Evolutionary conservation across 2,113 vertebrate genomes (phyloP), one percentile per base, ranked within the genome.

Genomic region (Ciconia maguari): DNA sequence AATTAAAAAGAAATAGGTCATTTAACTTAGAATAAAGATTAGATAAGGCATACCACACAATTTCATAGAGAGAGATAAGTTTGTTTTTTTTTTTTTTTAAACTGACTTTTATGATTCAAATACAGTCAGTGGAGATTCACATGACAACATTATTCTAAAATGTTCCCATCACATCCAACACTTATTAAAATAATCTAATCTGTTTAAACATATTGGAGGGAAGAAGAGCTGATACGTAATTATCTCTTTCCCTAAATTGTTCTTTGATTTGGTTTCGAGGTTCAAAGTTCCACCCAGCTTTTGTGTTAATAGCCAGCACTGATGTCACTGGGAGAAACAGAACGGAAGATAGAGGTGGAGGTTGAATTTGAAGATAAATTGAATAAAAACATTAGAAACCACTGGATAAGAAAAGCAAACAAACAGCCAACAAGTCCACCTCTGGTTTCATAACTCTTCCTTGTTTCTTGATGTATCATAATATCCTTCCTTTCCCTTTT

Each of bases 151-250:
- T 76, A 48, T 90, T 89, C 87, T 83, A 70, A 87, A 89, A 74
- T 48, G 57, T 61, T 81, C 65, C 64, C 48, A 91, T 60, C 34
- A 36, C 15, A 66, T 81, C 30, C 64, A 94, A 82, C 30, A 32
- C 51, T 95, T 91, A 93, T 79, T 94, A 92, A 95, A 96, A 93
- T 92, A 96, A 91, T 86, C 90, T 97, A 97, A 96, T 97, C 96
- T 95, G 36, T 87, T 94, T 68, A 94, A 96, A 91, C 90, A 95
- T 87, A 96, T 65, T 89, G 81, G 70, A 79, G 78, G 94, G 54
- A 90, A 96, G 92, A 94, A 95, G 69, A 87, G 62, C 24, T 81
- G 88, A 87, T 96, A 92, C 2, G 4, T 19, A 88, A 64, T 88
- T 91, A 96, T 96, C 83, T 95, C 70, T 83, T 96, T 93, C 83